Conservation (phyloP, 92 coral and sea anemone genomes). For the Zoanthus sansibaricus region DNA sequence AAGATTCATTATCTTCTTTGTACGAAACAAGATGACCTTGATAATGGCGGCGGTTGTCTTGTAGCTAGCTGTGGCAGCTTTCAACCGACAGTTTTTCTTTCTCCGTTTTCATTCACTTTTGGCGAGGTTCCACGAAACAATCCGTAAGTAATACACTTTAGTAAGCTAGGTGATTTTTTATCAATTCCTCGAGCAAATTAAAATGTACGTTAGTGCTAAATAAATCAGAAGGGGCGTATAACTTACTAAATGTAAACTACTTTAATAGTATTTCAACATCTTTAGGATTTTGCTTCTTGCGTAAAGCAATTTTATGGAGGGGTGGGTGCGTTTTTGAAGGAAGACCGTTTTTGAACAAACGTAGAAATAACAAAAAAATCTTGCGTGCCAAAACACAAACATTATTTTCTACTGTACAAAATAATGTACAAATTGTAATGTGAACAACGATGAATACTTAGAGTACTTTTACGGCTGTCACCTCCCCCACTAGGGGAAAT, state of each 20-base stretch:
- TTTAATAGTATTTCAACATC: neutral
- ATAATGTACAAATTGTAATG: neutral
- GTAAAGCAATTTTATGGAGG: neutral
- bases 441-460: neutral
- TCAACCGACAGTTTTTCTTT: neutral
- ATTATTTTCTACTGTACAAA: neutral
- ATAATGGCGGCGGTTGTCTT: neutral
- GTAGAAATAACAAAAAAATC: neutral
- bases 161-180: neutral
- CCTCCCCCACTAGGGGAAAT: neutral
- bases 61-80: neutral
- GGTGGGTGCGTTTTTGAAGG: neutral
- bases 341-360: neutral
- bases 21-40: constrained; percentile 4
- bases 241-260: neutral
- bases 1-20: neutral
- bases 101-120: neutral
- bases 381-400: neutral
- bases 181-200: neutral
- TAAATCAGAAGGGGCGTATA: neutral
- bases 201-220: neutral
- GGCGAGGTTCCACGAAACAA: neutral
- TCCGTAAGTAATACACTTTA: neutral
- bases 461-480: neutral
- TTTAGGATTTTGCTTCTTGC: neutral